Percentiles rank a stretch among this genome's conserved stretches.
Conservation (phyloP, 1,140 invertebrate species). For the Penaeus vannamei region DNA sequence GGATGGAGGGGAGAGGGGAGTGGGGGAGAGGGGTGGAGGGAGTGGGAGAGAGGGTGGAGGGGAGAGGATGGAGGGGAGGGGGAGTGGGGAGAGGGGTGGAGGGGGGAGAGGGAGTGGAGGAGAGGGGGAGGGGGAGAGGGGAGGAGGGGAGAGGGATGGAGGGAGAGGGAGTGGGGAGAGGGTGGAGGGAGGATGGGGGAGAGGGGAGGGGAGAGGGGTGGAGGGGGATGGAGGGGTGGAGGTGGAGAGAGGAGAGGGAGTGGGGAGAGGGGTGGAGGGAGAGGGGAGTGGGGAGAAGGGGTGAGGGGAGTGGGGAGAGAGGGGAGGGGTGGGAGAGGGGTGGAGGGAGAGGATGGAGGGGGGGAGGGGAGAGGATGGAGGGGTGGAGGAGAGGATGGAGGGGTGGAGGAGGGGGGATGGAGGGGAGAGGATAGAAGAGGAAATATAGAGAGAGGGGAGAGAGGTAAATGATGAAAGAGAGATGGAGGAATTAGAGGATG, state of each 20-base stretch:
- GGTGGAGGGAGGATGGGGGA: background rate
- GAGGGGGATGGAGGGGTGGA: background rate
- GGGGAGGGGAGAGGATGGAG: too few relatives aligned
- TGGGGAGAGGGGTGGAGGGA: background rate
- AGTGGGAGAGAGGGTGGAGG: too few relatives aligned
- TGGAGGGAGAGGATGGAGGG: background rate
- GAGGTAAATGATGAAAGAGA: background rate
- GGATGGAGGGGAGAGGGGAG: background rate
- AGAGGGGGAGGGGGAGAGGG: background rate
- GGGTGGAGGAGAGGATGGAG: background rate
- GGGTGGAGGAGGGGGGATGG: background rate
- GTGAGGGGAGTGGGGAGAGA: background rate
- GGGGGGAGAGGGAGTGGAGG: background rate
- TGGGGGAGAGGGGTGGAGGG: background rate
- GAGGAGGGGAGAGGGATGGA: background rate
- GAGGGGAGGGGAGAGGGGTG: too few relatives aligned
- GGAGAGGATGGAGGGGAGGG: background rate
- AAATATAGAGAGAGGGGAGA: background rate
- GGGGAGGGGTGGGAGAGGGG: too few relatives aligned
- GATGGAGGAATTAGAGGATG: background rate
- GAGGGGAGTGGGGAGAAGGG: background rate
- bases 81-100: too few relatives aligned
- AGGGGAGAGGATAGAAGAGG: background rate
- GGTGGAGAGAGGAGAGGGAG: background rate
- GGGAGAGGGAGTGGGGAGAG: background rate